Conservation (phyloP, 2,888 invertebrate species). For the Drosophila colorata region DNA sequence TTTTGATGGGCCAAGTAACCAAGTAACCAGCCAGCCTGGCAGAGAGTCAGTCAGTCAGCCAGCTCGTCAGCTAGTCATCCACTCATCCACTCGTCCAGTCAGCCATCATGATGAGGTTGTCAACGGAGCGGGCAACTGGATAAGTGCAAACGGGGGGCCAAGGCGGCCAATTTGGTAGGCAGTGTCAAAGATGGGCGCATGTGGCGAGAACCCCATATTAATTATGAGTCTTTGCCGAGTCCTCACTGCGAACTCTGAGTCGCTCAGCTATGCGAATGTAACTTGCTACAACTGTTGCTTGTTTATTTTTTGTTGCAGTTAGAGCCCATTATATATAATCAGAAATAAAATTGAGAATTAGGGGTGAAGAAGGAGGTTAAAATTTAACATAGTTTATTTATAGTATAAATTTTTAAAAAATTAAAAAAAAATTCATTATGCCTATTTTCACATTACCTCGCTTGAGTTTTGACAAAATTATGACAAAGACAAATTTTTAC, state of each 20-base stretch:
- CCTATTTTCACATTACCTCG: no score
- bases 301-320: no score
- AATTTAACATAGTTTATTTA: no score
- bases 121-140: conserved; percentile 47
- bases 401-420: no score
- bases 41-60: conserved; percentile 4
- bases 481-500: no score
- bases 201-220: conserved; percentile 45
- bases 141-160: conserved; percentile 30
- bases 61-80: conserved; percentile 10
- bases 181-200: conserved; percentile 59
- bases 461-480: no score
- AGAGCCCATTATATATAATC: no score
- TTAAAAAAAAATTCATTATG: no score
- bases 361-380: no score
- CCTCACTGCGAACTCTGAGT: not conserved
- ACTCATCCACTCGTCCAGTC: conserved; percentile 14
- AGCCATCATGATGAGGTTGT: conserved; percentile 72
- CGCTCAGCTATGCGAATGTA: not conserved
- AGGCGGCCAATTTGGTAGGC: conserved; percentile 55
- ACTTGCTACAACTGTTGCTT: no score
- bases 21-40: not conserved
- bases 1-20: conserved; percentile 43
- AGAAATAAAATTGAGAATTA: no score
- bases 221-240: conserved; percentile 45